Evolutionary conservation across 1,140 invertebrate genomes (phyloP).

Genomic region (Ips typographus): DNA sequence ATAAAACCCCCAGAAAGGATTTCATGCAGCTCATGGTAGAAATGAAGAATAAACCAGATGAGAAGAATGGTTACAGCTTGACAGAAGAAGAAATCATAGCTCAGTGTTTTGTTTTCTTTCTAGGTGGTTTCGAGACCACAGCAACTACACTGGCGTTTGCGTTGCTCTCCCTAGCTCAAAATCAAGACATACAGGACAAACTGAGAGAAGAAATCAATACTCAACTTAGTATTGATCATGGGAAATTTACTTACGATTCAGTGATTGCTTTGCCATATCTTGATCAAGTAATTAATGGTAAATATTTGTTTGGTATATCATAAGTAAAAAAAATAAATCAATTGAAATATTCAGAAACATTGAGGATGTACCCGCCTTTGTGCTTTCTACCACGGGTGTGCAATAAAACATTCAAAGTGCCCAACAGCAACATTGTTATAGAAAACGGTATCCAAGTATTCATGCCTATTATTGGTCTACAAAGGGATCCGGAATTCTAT

Average conservation of each 20-base stretch:
- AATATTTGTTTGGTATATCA: not conserved
- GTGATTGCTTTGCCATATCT: constrained; percentile 13
- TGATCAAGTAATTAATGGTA: constrained; percentile 7
- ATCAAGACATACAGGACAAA: constrained; percentile 48
- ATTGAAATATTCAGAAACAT: constrained; percentile 33
- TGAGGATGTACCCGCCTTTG: constrained; percentile 34
- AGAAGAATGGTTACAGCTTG: not conserved
- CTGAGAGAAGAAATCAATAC: constrained; percentile 48
- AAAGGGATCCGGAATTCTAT: constrained; percentile 61
- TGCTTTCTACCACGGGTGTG: constrained; percentile 46
- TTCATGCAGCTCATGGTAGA: constrained; percentile 17
- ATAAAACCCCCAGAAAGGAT: constrained; percentile 31
- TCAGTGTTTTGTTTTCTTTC: constrained; percentile 5
- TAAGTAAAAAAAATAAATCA: not conserved
- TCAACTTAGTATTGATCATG: not conserved
- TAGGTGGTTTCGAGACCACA: constrained; percentile 24
- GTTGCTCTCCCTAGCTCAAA: constrained; percentile 36
- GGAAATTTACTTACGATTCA: constrained; percentile 51
- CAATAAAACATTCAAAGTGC: constrained; percentile 51
- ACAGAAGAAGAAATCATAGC: constrained; percentile 14
- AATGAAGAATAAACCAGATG: constrained; percentile 8
- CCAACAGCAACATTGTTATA: constrained; percentile 41
- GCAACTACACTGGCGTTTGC: constrained; percentile 7
- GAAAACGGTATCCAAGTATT: constrained; percentile 55
- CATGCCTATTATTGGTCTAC: constrained; percentile 63